These are phyloP conservation scores for Hybos culiciformis DNA, from an alignment of 2,888 invertebrate genomes.

Conservation along the genomic window DNA sequence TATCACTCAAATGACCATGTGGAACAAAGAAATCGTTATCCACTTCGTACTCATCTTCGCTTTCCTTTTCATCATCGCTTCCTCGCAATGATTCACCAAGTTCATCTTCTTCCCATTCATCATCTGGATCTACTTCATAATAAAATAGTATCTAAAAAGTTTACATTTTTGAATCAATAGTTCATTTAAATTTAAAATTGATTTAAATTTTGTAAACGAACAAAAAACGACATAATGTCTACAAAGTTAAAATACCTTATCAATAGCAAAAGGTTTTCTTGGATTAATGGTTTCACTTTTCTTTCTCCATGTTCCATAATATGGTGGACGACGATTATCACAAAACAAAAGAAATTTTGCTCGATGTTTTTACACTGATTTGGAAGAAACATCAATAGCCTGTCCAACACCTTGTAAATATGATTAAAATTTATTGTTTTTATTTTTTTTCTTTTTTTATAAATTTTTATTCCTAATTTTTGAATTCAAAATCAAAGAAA, in stretches of 20 bases:
- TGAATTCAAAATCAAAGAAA: too few relatives aligned
- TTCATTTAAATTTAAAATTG: conserved; percentile 32
- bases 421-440: too few relatives aligned
- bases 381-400: conserved; percentile 43
- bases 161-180: conserved; percentile 9
- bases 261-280: conserved; percentile 63
- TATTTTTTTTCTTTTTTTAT: too few relatives aligned
- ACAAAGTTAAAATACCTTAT: conserved; percentile 42
- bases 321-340: conserved; percentile 87
- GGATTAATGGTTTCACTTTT: conserved; percentile 48
- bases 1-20: conserved; percentile 81
- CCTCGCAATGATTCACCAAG: conserved; percentile 82
- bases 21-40: conserved; percentile 96
- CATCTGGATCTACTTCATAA: conserved; percentile 89
- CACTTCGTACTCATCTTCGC: conserved; percentile 71
- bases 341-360: conserved; percentile 80
- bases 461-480: too few relatives aligned
- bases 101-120: conserved; percentile 95
- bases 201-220: neutral
- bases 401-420: conserved; percentile 44
- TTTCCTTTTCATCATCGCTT: conserved; percentile 71
- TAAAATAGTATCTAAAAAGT: conserved; percentile 56
- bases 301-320: conserved; percentile 96
- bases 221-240: conserved; percentile 1
- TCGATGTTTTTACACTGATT: conserved; percentile 42